phyloP scores from a whole-genome alignment of 2,113 vertebrate genomes.

The Echinops telfairi region DNA sequence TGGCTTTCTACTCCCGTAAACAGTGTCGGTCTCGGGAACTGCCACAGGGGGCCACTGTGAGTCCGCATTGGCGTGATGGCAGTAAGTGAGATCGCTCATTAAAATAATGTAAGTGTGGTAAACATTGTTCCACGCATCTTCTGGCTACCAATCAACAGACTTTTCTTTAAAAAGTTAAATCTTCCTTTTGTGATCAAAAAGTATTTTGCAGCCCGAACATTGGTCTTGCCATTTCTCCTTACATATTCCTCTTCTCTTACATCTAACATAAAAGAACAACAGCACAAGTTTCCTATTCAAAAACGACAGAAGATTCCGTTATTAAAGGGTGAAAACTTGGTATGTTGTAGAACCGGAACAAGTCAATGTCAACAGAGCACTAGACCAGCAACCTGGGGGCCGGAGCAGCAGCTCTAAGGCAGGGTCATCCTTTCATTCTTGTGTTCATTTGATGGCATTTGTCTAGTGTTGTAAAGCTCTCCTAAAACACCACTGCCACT shows the following conservation, averaged over 20 bases:
- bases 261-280: constrained; percentile 11
- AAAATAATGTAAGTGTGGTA: not conserved
- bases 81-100: not conserved
- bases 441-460: not conserved
- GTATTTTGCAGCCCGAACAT: not conserved
- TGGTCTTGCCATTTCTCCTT: not conserved
- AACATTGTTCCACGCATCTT: not conserved
- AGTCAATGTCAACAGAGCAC: not conserved
- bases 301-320: not conserved
- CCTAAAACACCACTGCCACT: too few relatives aligned
- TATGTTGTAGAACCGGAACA: not conserved
- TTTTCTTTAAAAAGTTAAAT: not conserved
- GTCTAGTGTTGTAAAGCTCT: not conserved
- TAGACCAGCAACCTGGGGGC: not conserved
- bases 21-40: too few relatives aligned
- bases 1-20: too few relatives aligned
- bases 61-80: too few relatives aligned
- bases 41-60: too few relatives aligned
- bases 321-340: not conserved
- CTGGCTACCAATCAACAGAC: not conserved
- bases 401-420: not conserved
- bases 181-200: constrained; percentile 4
- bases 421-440: not conserved
- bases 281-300: not conserved
- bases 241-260: not conserved